Conservation (phyloP, 2,888 invertebrate species). For the Nyleta sp. region DNA sequence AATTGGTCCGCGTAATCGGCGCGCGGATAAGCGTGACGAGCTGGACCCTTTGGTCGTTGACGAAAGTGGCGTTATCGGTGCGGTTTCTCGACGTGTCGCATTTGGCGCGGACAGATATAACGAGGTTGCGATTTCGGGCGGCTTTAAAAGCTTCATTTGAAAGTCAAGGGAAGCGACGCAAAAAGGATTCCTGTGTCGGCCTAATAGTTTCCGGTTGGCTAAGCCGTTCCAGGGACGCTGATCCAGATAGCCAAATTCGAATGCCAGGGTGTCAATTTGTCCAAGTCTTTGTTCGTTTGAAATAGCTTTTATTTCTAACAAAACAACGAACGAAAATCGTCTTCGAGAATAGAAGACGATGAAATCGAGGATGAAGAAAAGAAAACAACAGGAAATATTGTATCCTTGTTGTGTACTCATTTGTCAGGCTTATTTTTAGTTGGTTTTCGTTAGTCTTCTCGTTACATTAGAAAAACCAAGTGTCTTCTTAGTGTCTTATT, state of each 20-base stretch:
- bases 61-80: constrained; percentile 46
- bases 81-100: constrained; percentile 23
- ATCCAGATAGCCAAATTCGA: constrained; percentile 19
- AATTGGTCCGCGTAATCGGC: constrained; percentile 46
- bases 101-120: constrained; percentile 27
- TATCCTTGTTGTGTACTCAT: too few relatives aligned
- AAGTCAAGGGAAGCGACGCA: constrained; percentile 30
- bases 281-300: too few relatives aligned
- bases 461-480: too few relatives aligned
- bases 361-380: too few relatives aligned
- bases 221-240: not conserved
- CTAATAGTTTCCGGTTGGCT: constrained; percentile 39
- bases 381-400: too few relatives aligned
- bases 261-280: constrained; percentile 6
- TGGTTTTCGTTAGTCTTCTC: too few relatives aligned
- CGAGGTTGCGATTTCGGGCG: constrained; percentile 30
- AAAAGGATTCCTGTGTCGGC: constrained; percentile 43
- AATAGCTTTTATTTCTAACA: too few relatives aligned
- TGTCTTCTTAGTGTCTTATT: too few relatives aligned
- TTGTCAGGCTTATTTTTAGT: too few relatives aligned
- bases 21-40: constrained; percentile 45
- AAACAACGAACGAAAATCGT: too few relatives aligned
- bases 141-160: constrained; percentile 35
- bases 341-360: too few relatives aligned
- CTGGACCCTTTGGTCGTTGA: constrained; percentile 21